These are phyloP conservation scores for Troilus luridus DNA, from an alignment of 2,888 invertebrate genomes.

Conservation along the genomic window DNA sequence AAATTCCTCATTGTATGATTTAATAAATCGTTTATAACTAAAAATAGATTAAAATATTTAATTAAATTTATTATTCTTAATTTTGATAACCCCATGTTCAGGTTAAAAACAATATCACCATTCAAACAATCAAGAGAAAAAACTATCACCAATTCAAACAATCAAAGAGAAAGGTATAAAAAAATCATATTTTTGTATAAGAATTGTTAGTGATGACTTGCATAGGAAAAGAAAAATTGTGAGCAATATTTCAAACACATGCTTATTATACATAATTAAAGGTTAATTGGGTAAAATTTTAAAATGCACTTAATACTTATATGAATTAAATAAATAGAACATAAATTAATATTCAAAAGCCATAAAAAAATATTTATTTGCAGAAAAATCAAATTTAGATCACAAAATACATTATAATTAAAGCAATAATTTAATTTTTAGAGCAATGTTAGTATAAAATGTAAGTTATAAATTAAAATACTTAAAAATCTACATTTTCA, in stretches of 20 bases:
- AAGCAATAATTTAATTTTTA: background rate
- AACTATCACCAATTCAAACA: background rate
- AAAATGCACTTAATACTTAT: background rate
- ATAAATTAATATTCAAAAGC: background rate
- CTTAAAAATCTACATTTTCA: background rate
- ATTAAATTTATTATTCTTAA: no score
- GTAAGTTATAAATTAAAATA: slow-evolving; percentile 2
- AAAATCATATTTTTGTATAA: background rate
- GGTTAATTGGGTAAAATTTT: background rate
- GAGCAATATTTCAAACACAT: background rate
- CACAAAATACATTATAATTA: background rate
- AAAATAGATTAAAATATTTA: no score
- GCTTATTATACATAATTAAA: background rate
- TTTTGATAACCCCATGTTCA: background rate
- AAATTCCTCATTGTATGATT: no score
- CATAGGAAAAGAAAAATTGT: background rate
- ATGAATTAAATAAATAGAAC: background rate
- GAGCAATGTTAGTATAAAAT: background rate
- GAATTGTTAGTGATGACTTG: background rate
- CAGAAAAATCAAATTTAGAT: background rate
- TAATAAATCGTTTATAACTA: background rate
- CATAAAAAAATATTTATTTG: background rate
- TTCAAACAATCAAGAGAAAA: background rate
- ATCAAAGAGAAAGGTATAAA: background rate
- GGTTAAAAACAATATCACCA: no score